phyloP scores from a whole-genome alignment of 2,888 invertebrate species.

The Zelleria hepariella region DNA sequence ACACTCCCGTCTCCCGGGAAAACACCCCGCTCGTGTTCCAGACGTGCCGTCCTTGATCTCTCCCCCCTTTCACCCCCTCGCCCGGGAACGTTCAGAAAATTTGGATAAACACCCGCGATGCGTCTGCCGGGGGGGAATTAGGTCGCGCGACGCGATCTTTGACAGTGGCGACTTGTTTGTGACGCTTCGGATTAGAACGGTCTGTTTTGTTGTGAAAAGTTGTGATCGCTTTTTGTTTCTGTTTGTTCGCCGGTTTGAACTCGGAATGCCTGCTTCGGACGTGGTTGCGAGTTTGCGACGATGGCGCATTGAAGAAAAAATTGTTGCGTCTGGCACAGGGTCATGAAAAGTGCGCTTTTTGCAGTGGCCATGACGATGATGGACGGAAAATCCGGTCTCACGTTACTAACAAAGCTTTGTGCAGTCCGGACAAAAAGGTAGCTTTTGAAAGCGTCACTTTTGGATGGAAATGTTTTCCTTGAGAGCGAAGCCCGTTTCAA shows the following conservation, averaged over 20 bases:
- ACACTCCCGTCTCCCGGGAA: slow-evolving; percentile 56
- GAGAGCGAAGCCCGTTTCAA: not conserved
- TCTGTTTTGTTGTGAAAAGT: slow-evolving; percentile 23
- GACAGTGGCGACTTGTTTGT: too few relatives aligned
- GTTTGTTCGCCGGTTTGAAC: not conserved
- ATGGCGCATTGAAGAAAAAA: not conserved
- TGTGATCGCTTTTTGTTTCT: not conserved
- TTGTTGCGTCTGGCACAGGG: too few relatives aligned
- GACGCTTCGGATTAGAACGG: slow-evolving; percentile 38
- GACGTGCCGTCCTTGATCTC: slow-evolving; percentile 69
- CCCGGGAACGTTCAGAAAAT: slow-evolving; percentile 43
- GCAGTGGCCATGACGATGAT: not conserved
- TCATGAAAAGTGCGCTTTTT: not conserved
- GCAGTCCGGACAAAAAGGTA: not conserved
- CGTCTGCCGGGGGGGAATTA: slow-evolving; percentile 53
- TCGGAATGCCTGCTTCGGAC: not conserved
- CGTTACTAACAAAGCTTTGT: not conserved
- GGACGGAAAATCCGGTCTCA: not conserved
- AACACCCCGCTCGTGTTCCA: slow-evolving; percentile 65
- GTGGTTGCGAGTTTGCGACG: not conserved
- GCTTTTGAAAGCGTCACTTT: not conserved
- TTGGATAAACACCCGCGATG: slow-evolving; percentile 65
- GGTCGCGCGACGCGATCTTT: too few relatives aligned
- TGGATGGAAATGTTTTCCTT: not conserved
- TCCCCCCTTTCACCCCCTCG: slow-evolving; percentile 23